A percentile compares a stretch with the other conserved stretches of the same genome.
Evolutionary conservation across 2,113 vertebrate species (phyloP).

Genomic region (Gymnogyps californianus): DNA sequence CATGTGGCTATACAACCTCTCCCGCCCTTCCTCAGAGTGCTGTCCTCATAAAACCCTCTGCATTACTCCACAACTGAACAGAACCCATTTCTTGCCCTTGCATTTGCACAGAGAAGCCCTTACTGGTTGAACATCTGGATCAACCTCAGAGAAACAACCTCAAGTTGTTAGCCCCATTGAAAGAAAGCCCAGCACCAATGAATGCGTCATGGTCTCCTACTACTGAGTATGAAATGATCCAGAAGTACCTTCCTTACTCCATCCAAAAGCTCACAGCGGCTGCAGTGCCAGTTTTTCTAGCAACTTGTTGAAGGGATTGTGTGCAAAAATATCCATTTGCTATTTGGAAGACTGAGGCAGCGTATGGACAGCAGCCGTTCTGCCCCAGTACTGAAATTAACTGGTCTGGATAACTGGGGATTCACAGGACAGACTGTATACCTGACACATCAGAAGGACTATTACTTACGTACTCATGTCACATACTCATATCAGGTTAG

Average conservation of each 20-base stretch:
- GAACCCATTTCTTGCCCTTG: not conserved
- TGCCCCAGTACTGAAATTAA: not conserved
- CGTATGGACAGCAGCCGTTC: not conserved
- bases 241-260: not conserved
- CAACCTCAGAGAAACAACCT: not conserved
- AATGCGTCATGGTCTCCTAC: not conserved
- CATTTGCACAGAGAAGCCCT: not conserved
- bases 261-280: not conserved
- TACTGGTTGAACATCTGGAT: not conserved
- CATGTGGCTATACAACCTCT: not conserved
- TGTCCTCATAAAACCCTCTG: not conserved
- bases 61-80: not conserved
- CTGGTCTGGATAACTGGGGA: not conserved
- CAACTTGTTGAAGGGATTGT: not conserved
- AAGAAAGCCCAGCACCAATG: not conserved
- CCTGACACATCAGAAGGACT: not conserved
- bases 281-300: not conserved
- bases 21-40: not conserved
- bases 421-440: not conserved
- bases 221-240: not conserved
- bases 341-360: not conserved
- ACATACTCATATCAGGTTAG: not conserved
- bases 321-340: not conserved
- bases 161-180: not conserved
- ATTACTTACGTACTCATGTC: not conserved